These are phyloP conservation scores for Tuta absoluta DNA, from an alignment of 2,888 invertebrate genomes.

Conservation along the genomic window DNA sequence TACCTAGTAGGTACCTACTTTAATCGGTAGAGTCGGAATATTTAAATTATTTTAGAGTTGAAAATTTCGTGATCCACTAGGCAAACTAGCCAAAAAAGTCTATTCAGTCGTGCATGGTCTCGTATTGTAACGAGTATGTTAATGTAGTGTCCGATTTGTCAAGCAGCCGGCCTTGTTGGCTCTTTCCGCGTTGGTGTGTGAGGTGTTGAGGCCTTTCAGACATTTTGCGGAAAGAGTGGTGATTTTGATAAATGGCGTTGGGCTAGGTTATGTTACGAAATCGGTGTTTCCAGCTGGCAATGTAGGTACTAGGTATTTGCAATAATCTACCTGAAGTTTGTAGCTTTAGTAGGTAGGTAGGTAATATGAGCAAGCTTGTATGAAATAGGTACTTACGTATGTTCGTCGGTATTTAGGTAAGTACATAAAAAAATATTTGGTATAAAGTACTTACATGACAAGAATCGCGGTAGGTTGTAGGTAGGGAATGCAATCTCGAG, in stretches of 20 bases:
- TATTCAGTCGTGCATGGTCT: slow-evolving; percentile 24
- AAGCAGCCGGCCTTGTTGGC: slow-evolving; percentile 50
- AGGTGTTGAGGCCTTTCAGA: background rate
- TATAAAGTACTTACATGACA: no score
- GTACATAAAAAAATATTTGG: no score
- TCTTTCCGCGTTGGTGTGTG: slow-evolving; percentile 41
- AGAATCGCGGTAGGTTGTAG: no score
- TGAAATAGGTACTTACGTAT: background rate
- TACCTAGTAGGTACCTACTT: background rate
- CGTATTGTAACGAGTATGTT: slow-evolving; percentile 38
- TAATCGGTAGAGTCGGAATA: background rate
- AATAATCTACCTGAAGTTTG: no score
- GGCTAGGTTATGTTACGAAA: background rate
- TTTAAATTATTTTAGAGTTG: no score
- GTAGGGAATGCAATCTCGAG: no score
- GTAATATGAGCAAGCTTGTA: no score
- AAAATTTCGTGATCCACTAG: background rate
- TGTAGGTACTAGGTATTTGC: background rate
- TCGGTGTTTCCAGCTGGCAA: background rate
- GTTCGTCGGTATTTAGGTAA: no score
- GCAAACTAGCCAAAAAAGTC: slow-evolving; percentile 26
- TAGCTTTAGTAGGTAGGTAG: no score
- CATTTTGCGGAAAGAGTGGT: slow-evolving; percentile 16
- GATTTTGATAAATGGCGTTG: slow-evolving; percentile 7
- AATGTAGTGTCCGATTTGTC: slow-evolving; percentile 43